Evolutionary conservation across 1,140 invertebrate genomes (phyloP), one percentile per base, ranked within the genome.

Genomic region (Plutomurus gul): DNA sequence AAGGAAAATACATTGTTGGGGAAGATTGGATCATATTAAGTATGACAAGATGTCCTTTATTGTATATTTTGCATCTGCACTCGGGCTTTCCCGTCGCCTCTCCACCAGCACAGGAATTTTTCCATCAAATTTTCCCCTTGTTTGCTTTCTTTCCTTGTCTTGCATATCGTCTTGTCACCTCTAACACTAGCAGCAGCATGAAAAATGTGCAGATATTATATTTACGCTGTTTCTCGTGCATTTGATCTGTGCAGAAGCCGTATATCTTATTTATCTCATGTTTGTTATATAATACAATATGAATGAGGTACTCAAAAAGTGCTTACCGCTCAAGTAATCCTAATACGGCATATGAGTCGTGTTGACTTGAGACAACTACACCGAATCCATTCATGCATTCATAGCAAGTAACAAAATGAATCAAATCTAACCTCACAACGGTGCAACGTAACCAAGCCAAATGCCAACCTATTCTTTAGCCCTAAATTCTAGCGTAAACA

Each of bases 121-220:
- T 40, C 25, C 18, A 72, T 72, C 25, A 65, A 65, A 65, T 16
- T 65, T 65, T 36, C 27, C 56, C 56, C 56, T n/a, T 65, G 6
- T 16, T 30, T 33, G 11, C 27, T 33, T 60, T 65, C 10, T 37
- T 20, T 39, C 25, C 36, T 39, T 39, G 70, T 72, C 36, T 72
- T 72, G n/a, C 40, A 72, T 25, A 18, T 20, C 16, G 60, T 36
- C 60, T 36, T 70, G 70, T 40, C 70, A 72, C 39, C 70, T 40
- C 36, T 72, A 18, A 27, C 70, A 40, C 22, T 18, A 20, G 25
- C 1, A 56, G 18, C 11, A 10, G 49, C 49, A 56, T 72, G 70
- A 72, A 72, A 39, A 72, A 39, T 46, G 40, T 46, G 39, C 70
- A 36, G 22, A 72, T 72, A 72, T 72, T 72, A 72, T 72, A 40